Percentiles rank a stretch among this genome's conserved stretches.
Evolutionary conservation across 2,888 invertebrate species (phyloP).

Genomic region (Habroteleia sp.): DNA sequence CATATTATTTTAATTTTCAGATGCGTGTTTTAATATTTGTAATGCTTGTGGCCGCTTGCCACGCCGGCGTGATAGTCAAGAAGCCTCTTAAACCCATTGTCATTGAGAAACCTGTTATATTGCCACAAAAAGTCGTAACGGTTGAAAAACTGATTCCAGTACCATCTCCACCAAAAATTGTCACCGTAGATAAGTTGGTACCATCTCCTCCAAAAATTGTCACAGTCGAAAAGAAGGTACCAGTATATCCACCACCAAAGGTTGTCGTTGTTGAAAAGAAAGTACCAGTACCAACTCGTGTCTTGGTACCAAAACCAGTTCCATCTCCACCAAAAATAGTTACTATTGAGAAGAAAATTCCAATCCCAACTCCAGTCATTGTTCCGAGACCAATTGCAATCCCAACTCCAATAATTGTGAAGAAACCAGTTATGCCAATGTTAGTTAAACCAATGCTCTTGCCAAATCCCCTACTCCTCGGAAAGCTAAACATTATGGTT

Average conservation of each 20-base stretch:
- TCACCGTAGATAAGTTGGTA: constrained; percentile 7
- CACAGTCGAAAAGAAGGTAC: background rate
- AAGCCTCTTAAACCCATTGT: constrained; percentile 3
- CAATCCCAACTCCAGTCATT: constrained; percentile 9
- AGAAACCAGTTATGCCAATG: constrained; percentile 5
- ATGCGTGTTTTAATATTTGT: constrained; percentile 34
- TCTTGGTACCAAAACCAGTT: too few relatives aligned
- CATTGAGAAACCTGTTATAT: constrained; percentile 16
- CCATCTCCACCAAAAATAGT: constrained; percentile 33
- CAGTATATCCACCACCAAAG: constrained; percentile 29
- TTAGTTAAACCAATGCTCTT: background rate
- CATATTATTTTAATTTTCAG: constrained; percentile 22
- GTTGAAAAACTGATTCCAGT: constrained; percentile 22
- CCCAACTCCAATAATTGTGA: constrained; percentile 21
- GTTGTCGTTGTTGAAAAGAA: constrained; percentile 22
- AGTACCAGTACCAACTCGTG: constrained; percentile 48
- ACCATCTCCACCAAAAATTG: constrained; percentile 26
- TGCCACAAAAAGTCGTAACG: constrained; percentile 27
- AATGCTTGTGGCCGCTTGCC: constrained; percentile 26
- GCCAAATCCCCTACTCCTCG: too few relatives aligned
- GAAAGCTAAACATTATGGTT: too few relatives aligned
- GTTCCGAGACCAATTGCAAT: constrained; percentile 10
- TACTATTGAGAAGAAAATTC: constrained; percentile 2
- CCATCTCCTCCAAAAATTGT: too few relatives aligned
- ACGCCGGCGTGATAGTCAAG: constrained; percentile 1